Evolutionary conservation across 2,888 invertebrate species (phyloP).

Genomic region (Lasioglossum zephyrum): DNA sequence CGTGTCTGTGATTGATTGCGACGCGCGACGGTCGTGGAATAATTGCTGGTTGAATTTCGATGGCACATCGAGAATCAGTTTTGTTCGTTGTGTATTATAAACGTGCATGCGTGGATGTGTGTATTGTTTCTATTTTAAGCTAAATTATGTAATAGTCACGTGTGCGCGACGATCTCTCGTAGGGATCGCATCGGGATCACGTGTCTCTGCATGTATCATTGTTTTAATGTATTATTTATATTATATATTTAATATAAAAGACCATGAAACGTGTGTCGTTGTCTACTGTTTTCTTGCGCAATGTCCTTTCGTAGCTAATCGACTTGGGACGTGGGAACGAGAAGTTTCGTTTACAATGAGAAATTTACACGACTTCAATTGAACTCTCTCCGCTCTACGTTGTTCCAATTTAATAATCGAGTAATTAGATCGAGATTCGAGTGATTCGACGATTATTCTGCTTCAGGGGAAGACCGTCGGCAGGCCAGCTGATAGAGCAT

Average conservation of each 20-base stretch:
- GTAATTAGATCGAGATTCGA: too few species aligned
- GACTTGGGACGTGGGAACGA: neutral
- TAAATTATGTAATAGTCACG: constrained; percentile 25
- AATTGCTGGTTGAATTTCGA: constrained; percentile 6
- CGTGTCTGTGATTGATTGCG: too few species aligned
- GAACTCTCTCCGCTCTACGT: too few species aligned
- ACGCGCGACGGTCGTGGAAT: neutral
- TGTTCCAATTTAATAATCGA: too few species aligned
- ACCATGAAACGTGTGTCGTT: constrained; percentile 14
- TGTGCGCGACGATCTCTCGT: constrained; percentile 19
- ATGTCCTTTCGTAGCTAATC: neutral
- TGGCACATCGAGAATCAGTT: constrained; percentile 12
- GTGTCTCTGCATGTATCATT: constrained; percentile 25
- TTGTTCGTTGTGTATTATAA: constrained; percentile 32
- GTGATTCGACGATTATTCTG: constrained; percentile 67
- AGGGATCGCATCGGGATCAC: constrained; percentile 19
- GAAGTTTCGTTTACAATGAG: too few species aligned
- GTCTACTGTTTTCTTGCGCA: constrained; percentile 21
- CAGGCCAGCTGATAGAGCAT: constrained; percentile 90
- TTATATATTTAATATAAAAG: constrained; percentile 59
- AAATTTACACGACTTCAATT: neutral
- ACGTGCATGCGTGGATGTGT: constrained; percentile 14
- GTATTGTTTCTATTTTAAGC: constrained; percentile 25
- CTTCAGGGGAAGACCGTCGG: constrained; percentile 89
- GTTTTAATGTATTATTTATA: constrained; percentile 52